phyloP scores from a whole-genome alignment of 2,797 vertebrate genomes.

The Phoeniculus purpureus region DNA sequence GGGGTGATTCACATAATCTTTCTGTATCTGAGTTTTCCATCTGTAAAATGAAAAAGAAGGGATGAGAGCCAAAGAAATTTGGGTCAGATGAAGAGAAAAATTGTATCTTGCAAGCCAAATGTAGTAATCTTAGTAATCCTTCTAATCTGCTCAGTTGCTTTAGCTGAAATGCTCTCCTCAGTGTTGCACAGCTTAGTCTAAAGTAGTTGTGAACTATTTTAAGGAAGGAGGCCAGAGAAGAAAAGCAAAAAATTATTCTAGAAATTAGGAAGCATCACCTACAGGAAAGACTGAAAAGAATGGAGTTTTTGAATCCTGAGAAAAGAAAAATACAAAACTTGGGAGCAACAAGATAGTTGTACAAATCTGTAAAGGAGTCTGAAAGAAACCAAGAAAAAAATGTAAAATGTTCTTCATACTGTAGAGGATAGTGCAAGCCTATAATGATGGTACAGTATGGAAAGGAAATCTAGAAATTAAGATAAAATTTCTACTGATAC shows the following conservation, averaged over 20 bases:
- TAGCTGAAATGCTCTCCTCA: not conserved
- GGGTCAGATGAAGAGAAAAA: conserved; percentile 28
- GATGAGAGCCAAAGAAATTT: conserved; percentile 8
- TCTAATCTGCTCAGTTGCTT: conserved; percentile 24
- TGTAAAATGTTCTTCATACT: not conserved
- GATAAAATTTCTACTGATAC: not conserved
- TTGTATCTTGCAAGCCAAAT: not conserved
- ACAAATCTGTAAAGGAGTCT: not conserved
- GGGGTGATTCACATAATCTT: not conserved
- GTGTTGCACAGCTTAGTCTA: not conserved
- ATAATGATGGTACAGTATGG: not conserved
- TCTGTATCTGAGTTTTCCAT: not conserved
- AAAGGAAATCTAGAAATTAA: not conserved
- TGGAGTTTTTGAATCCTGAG: not conserved
- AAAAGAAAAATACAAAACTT: not conserved
- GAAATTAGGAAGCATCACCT: not conserved
- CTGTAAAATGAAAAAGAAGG: conserved; percentile 6
- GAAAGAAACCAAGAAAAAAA: too few relatives aligned
- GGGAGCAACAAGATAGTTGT: not conserved
- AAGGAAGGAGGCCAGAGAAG: not conserved
- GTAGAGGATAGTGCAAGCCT: not conserved
- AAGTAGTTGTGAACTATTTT: conserved; percentile 10
- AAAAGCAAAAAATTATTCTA: not conserved
- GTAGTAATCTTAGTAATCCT: conserved; percentile 36
- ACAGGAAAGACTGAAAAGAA: not conserved